Percentiles rank a stretch among this genome's conserved stretches.
Evolutionary conservation across 2,797 vertebrate species (phyloP).

Genomic region (Toxotes lorentzi): DNA sequence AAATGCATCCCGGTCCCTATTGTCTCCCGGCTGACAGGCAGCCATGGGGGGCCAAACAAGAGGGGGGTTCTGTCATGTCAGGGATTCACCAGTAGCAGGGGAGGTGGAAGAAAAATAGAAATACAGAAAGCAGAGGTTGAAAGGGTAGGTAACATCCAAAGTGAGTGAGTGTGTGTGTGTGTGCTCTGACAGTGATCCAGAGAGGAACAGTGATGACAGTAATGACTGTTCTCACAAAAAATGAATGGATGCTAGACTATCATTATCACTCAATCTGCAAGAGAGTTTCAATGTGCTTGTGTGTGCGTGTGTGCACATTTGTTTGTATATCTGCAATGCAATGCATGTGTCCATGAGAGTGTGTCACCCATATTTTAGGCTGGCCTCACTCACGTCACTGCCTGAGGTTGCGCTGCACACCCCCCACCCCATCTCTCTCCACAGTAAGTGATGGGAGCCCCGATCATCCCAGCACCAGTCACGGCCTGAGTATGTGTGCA

Average conservation of each 20-base stretch:
- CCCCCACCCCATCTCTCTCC: neutral
- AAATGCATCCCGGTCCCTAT: slow-evolving; percentile 65
- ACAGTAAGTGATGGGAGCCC: slow-evolving; percentile 9
- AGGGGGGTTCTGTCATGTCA: slow-evolving; percentile 57
- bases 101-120: slow-evolving; percentile 49
- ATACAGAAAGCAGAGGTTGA: slow-evolving; percentile 55
- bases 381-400: slow-evolving; percentile 35
- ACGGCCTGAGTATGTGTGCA: slow-evolving; percentile 55
- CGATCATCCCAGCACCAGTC: slow-evolving; percentile 13
- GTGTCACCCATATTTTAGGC: slow-evolving; percentile 36
- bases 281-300: slow-evolving; percentile 32
- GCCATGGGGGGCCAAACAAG: slow-evolving; percentile 51
- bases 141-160: slow-evolving; percentile 49
- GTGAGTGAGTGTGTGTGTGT: slow-evolving; percentile 25
- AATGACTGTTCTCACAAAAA: slow-evolving; percentile 66
- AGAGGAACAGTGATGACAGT: slow-evolving; percentile 67
- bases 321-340: neutral
- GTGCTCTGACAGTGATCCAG: slow-evolving; percentile 61
- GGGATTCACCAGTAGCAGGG: slow-evolving; percentile 47
- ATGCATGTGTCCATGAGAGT: slow-evolving; percentile 10
- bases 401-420: slow-evolving; percentile 17
- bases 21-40: slow-evolving; percentile 73
- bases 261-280: slow-evolving; percentile 59
- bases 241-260: slow-evolving; percentile 58
- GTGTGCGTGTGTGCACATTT: slow-evolving; percentile 13